Base-by-base conservation (phyloP, 1,140 invertebrate genomes). In the Penaeus japonicus region DNA sequence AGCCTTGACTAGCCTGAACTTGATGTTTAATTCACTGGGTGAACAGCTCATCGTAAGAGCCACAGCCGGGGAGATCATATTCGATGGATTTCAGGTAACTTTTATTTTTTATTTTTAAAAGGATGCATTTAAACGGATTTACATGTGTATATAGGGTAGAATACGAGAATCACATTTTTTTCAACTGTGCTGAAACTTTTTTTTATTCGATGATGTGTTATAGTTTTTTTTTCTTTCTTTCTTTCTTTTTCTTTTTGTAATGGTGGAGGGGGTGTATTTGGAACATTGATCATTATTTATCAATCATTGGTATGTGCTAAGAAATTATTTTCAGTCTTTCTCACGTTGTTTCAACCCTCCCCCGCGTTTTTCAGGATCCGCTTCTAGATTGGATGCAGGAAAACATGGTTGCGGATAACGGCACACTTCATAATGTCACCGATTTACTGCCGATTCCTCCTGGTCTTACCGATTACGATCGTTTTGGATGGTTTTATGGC, bases 401-500 rank as follows among this genome's bases (percentile, higher is more conserved):
- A 4, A 17, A 57, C 15, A 15, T 65, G 22, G 17, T 39, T 7
- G 27, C 27, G 5, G 27, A 3, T 0, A 30, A 55, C 80, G 57
- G 18, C 3, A 47, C 4, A 1, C n/a, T 4, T n/a, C 47, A 65
- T 7, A 47, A 47, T 47, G 12, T 47, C 2, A 47, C 39, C 39
- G 39, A 47, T 47, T 7, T 47, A 12, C 5, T 47, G 39, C 27
- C 53, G 0, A 2, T 20, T 5, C 80, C 86, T 12, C 70, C 86
- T 4, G 86, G 86, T 1, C 80, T 88, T 20, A 39, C 65, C 20
- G 70, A 77, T 53, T 88, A 88, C n/a, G 86, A 84, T 55, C 82
- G 81, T 24, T 88, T 88, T 53, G 86, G 65, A 2, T 88, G 86
- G 86, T 88, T 88, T 57, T 88, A 88, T 30, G 83, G 77, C 65